Evolutionary conservation across 2,797 vertebrate genomes (phyloP).

Genomic region (Neosilurus hyrtlii): DNA sequence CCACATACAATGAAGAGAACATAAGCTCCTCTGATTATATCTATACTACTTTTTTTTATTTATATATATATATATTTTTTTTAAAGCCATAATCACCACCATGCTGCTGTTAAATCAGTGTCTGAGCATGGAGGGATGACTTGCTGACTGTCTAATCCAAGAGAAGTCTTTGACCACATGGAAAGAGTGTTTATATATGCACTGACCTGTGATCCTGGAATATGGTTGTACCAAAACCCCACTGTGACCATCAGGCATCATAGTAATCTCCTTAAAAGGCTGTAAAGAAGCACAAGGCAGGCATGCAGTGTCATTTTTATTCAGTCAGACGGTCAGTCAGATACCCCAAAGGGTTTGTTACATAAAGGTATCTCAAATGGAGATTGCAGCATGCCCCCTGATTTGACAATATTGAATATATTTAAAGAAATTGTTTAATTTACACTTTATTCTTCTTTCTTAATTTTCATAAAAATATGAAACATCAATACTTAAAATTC

Average conservation of each 20-base stretch:
- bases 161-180: conserved; percentile 49
- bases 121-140: conserved; percentile 41
- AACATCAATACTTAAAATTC: neutral
- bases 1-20: conserved; percentile 41
- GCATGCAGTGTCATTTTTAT: conserved; percentile 35
- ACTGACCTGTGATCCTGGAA: conserved; percentile 36
- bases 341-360: conserved; percentile 18
- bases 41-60: conserved; percentile 18
- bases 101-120: conserved; percentile 29
- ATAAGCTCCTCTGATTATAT: conserved; percentile 31
- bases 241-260: conserved; percentile 40
- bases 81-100: conserved; percentile 35
- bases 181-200: conserved; percentile 44
- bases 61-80: too few relatives aligned
- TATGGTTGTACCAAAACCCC: conserved; percentile 30
- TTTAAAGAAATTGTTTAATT: conserved; percentile 14
- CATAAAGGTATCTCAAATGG: conserved; percentile 4
- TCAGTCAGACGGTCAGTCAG: conserved; percentile 30
- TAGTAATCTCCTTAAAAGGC: conserved; percentile 39
- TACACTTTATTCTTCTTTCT: neutral
- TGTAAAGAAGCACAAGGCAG: conserved; percentile 16
- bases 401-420: neutral
- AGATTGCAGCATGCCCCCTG: neutral
- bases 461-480: too few relatives aligned
- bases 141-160: conserved; percentile 26